A percentile compares a stretch with the other conserved stretches of the same genome.
Conservation (phyloP, 1,140 invertebrate genomes). For the Cryptotermes secundus region DNA sequence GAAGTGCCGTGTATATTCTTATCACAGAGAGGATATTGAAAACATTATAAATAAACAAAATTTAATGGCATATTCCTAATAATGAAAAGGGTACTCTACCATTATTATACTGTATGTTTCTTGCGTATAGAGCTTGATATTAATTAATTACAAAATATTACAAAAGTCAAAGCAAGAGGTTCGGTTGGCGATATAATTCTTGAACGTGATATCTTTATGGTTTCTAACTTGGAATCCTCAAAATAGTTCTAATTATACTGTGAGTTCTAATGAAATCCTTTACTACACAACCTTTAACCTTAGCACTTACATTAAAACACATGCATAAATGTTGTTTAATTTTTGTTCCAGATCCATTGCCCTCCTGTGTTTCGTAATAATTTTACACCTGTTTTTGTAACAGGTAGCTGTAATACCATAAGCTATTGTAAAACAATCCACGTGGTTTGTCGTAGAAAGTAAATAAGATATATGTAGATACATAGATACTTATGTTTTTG, state of each 20-base stretch:
- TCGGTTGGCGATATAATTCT: no score
- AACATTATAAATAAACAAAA: no score
- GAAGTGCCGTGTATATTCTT: no score
- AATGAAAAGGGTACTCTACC: no score
- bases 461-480: not conserved
- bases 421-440: not conserved
- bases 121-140: no score
- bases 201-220: not conserved
- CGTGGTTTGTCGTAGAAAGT: constrained; percentile 12
- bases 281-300: not conserved
- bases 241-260: not conserved
- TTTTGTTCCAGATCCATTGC: not conserved
- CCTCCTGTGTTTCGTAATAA: not conserved
- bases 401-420: not conserved
- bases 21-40: no score
- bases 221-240: not conserved
- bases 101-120: no score
- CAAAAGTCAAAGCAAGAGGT: no score
- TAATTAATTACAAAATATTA: no score
- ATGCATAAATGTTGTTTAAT: constrained; percentile 10
- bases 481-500: not conserved
- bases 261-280: not conserved
- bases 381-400: not conserved
- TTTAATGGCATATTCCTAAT: no score
- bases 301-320: not conserved